phyloP scores from a whole-genome alignment of 2,888 invertebrate genomes.

The Hipparchia sbordonii region DNA sequence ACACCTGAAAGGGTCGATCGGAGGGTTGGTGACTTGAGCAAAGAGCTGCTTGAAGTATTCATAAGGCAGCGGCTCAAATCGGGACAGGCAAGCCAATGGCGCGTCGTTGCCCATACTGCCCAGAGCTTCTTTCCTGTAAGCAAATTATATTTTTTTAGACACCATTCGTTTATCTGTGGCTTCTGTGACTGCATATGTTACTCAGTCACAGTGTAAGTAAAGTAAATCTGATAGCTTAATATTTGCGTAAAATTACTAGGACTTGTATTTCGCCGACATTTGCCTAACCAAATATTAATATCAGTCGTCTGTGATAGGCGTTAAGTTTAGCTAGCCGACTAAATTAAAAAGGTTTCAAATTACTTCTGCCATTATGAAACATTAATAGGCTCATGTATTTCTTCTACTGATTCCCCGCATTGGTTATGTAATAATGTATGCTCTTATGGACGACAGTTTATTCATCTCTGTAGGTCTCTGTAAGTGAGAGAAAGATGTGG shows the following conservation, averaged over 20 bases:
- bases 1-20: constrained; percentile 97
- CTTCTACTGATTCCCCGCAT: constrained; percentile 13
- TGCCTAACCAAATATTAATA: neutral
- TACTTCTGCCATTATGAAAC: constrained; percentile 11
- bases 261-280: neutral
- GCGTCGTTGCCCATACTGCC: constrained; percentile 99
- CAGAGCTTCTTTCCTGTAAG: constrained; percentile 95
- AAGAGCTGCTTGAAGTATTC: constrained; percentile 99
- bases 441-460: neutral
- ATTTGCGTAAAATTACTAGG: too few species aligned
- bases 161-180: too few species aligned
- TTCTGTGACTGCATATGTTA: too few species aligned
- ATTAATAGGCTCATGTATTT: constrained; percentile 12
- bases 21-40: constrained; percentile 99
- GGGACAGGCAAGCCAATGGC: constrained; percentile 97
- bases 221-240: too few species aligned
- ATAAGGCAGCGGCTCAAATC: constrained; percentile 96
- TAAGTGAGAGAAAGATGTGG: constrained; percentile 14
- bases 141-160: neutral
- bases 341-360: constrained; percentile 9
- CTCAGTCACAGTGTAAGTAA: too few species aligned
- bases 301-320: neutral
- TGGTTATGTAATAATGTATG: constrained; percentile 14
- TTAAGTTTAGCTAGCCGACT: neutral
- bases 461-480: constrained; percentile 7